Evolutionary conservation across 2,888 invertebrate species (phyloP), one percentile per base, ranked within the genome.

Genomic region (Tuberolachnus salignus): DNA sequence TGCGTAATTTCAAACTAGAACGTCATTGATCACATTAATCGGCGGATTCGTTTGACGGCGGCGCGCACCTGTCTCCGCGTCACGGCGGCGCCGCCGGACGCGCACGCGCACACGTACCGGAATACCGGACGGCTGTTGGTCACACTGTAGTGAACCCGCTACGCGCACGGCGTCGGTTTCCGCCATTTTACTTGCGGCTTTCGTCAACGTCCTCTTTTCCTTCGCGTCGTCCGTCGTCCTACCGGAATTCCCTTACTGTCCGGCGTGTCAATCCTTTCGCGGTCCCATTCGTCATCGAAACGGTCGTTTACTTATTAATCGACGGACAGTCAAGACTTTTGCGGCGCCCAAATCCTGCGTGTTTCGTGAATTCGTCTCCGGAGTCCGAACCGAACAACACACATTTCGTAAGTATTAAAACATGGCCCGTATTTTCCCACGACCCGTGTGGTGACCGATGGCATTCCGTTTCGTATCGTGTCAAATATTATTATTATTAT

Each of bases 121-220:
- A n/a, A n/a, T 8, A 6, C 51, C 11, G n/a, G 23, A 4, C 49
- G 26, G 19, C 34, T 1, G 63, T 78, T 78, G 78, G 69, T 42
- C 23, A 78, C 78, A 61, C 78, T 69, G 69, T 10, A 3, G 16
- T 1, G 1, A n/a, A 16, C n/a, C 21, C 59, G 49, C 73, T 69
- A 51, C 19, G 64, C 16, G 34, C 42, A 66, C 66, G 59, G 69
- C 78, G 78, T 69, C 69, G 57, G 59, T 69, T 78, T 78, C 78
- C 78, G 69, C 78, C 78, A 78, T 78, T 78, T 78, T 78, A 61
- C 69, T 42, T 49, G 69, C 42, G 61, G 23, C 21, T 61, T 53
- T 57, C 70, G 63, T 14, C 10, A 16, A n/a, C 26, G 19, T 26
- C n/a, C 14, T 23, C 19, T 46, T 1, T 46, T n/a, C 23, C 69